Conservation (phyloP, 2,888 invertebrate genomes). For the Meiosimyza platycephala region DNA sequence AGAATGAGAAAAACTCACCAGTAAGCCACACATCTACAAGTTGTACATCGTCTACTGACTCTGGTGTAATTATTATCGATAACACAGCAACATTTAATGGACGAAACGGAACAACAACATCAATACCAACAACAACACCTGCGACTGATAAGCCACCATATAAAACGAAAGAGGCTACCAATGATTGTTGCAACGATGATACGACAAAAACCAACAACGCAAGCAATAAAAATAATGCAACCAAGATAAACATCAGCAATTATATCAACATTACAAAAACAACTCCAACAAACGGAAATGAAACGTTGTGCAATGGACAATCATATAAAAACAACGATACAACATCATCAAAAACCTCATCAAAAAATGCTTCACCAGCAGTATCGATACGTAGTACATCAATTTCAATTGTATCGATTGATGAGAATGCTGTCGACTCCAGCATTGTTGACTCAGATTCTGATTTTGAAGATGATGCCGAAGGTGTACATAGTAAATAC, state of each 20-base stretch:
- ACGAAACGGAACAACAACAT: constrained; percentile 25
- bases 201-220: constrained; percentile 1
- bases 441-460: constrained; percentile 64
- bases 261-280: constrained; percentile 44
- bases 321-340: constrained; percentile 1
- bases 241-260: constrained; percentile 44
- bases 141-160: constrained; percentile 30
- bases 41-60: constrained; percentile 63
- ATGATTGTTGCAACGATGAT: constrained; percentile 10
- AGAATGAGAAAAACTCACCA: constrained; percentile 50
- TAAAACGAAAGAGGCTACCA: constrained; percentile 20
- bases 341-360: constrained; percentile 25
- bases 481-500: constrained; percentile 53
- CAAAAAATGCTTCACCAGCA: constrained; percentile 52
- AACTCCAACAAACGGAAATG: constrained; percentile 20
- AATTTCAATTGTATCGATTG: constrained; percentile 62
- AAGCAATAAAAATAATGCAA: constrained; percentile 7
- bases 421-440: constrained; percentile 62
- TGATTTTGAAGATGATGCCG: constrained; percentile 53
- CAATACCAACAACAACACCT: constrained; percentile 24
- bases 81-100: constrained; percentile 48
- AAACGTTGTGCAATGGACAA: not conserved
- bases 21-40: constrained; percentile 42
- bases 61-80: constrained; percentile 61
- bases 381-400: constrained; percentile 62